Evolutionary conservation across 1,140 invertebrate genomes (phyloP), one percentile per base, ranked within the genome.

Genomic region (Bombus turneri): DNA sequence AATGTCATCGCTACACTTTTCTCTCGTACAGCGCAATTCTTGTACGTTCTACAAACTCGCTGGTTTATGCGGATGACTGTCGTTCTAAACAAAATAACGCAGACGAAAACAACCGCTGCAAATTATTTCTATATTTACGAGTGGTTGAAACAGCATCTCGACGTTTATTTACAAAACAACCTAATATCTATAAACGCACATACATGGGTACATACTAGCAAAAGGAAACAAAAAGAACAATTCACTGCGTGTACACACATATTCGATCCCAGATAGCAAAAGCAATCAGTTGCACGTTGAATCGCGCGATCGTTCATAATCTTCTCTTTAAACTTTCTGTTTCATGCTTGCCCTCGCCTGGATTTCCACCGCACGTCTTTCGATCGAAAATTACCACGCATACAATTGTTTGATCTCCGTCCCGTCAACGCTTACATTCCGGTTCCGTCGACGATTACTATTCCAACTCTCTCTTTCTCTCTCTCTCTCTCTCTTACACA

Each of bases 311-410:
- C 89, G 93, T 95, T 95, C 93, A 95, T 94, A 94, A 90, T 95
- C 87, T 94, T 80, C 90, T 94, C 88, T 95, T 93, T 92, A 74
- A 94, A 95, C 91, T 95, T 95, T 95, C 94, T 95, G 94, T 95
- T 95, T 95, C 95, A 95, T 95, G 94, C 94, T 95, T 95, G 93
- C 93, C 93, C 89, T 92, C 92, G 90, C 93, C 94, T 93, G 94
- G 94, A 94, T 91, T 93, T 86, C 89, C 92, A 92, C 87, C 93
- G 94, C 94, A 95, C 94, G 94, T 93, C 92, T 93, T 93, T 93
- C 91, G 91, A 95, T 89, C 88, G 91, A 94, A 93, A 93, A 93
- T 86, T 84, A 89, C 86, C 87, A 87, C 43, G 77, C 75, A 90
- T 81, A 82, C 86, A 78, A 78, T 78, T 84, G 82, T 90, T 89